phyloP scores from a whole-genome alignment of 2,888 invertebrate genomes.

The Linnaemya tessellans region DNA sequence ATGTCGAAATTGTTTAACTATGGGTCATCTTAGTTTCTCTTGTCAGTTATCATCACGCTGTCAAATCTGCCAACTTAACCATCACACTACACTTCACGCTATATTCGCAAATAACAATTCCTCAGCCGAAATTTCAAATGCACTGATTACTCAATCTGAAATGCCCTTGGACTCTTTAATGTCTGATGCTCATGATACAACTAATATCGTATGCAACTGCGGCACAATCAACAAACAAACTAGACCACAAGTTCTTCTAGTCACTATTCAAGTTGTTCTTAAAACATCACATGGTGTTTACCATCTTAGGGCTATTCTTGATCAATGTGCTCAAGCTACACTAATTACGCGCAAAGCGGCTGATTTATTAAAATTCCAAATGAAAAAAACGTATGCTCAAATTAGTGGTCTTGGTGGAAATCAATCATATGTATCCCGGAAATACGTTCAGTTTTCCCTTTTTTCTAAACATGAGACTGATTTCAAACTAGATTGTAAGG shows the following conservation, averaged over 20 bases:
- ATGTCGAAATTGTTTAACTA: too few species aligned
- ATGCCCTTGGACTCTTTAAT: not conserved
- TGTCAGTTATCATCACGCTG: too few species aligned
- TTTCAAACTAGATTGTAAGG: conserved; percentile 49
- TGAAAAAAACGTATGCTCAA: conserved; percentile 21
- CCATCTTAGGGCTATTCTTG: too few species aligned
- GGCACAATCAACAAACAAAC: too few species aligned
- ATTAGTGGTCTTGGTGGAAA: conserved; percentile 53
- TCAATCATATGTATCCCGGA: not conserved
- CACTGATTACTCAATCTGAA: too few species aligned
- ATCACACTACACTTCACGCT: not conserved
- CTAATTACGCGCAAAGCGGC: conserved; percentile 46
- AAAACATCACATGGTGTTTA: too few species aligned
- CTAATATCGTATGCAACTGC: not conserved
- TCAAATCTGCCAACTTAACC: too few species aligned
- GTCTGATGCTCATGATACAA: not conserved
- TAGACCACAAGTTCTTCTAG: too few species aligned
- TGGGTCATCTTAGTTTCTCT: too few species aligned
- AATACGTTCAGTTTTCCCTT: too few species aligned
- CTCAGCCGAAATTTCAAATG: not conserved
- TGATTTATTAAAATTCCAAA: conserved; percentile 34
- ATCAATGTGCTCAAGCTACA: conserved; percentile 58
- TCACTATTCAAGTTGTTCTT: too few species aligned
- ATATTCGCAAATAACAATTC: not conserved
- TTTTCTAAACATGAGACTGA: conserved; percentile 14